Conservation (phyloP, 2,797 vertebrate species). For the Cryptoprocta ferox region DNA sequence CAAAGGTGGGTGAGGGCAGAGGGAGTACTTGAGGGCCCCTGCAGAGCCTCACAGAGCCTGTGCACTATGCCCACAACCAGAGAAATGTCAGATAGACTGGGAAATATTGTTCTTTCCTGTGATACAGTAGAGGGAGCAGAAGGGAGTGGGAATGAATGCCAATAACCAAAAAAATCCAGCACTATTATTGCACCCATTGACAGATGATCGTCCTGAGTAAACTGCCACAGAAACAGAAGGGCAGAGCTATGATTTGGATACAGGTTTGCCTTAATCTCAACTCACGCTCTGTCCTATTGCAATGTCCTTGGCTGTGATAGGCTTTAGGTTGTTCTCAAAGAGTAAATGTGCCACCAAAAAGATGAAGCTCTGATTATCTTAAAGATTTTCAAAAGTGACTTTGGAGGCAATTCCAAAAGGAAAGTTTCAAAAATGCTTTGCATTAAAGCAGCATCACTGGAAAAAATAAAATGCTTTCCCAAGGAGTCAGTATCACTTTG, state of each 20-base stretch:
- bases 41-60: rapidly evolving
- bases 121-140: background rate
- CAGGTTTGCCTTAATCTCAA: background rate
- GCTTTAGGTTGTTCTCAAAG: background rate
- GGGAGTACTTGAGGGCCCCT: background rate
- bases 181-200: background rate
- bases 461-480: background rate
- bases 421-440: background rate
- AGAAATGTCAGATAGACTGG: background rate
- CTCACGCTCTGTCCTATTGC: background rate
- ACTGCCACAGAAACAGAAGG: background rate
- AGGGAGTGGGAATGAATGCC: background rate
- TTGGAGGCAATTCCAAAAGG: background rate
- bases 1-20: background rate
- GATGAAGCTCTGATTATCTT: background rate
- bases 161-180: background rate
- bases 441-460: background rate
- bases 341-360: background rate
- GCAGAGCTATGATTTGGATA: background rate
- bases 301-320: background rate
- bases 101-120: background rate
- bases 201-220: background rate
- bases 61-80: background rate
- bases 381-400: background rate
- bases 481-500: background rate